These are phyloP conservation scores for Loriculus beryllinus DNA, from an alignment of 2,797 vertebrate species.

Conservation along the genomic window DNA sequence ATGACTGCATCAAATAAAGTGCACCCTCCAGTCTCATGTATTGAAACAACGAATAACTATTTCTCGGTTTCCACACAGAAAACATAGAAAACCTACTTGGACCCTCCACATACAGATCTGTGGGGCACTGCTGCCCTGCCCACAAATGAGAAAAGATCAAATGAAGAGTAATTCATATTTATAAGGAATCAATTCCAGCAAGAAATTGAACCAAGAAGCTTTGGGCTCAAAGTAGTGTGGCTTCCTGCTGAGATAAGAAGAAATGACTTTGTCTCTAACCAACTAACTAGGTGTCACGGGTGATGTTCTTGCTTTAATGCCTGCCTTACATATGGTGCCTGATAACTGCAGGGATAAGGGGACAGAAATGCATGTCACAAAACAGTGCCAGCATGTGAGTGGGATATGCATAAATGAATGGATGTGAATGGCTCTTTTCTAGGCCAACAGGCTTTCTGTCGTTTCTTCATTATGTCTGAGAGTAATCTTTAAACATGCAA, in stretches of 20 bases:
- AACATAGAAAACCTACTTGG: background rate
- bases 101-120: constrained; percentile 26
- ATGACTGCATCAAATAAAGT: background rate
- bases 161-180: constrained; percentile 60
- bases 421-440: constrained; percentile 47
- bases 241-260: constrained; percentile 63
- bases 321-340: constrained; percentile 30
- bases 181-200: constrained; percentile 52
- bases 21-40: background rate
- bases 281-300: constrained; percentile 54
- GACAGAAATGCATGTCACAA: constrained; percentile 43
- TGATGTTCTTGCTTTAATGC: constrained; percentile 54
- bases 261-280: constrained; percentile 46
- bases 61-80: background rate
- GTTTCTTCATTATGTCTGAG: constrained; percentile 1
- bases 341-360: constrained; percentile 42
- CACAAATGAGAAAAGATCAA: constrained; percentile 52
- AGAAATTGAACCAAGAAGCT: constrained; percentile 61
- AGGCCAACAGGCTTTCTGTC: constrained; percentile 34
- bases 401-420: constrained; percentile 56
- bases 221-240: constrained; percentile 51
- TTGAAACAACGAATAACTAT: background rate
- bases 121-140: constrained; percentile 38
- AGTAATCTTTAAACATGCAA: constrained; percentile 25
- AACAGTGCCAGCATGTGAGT: constrained; percentile 35